Evolutionary conservation across 2,797 vertebrate species (phyloP).

Genomic region (Arrhamphus sclerolepis): DNA sequence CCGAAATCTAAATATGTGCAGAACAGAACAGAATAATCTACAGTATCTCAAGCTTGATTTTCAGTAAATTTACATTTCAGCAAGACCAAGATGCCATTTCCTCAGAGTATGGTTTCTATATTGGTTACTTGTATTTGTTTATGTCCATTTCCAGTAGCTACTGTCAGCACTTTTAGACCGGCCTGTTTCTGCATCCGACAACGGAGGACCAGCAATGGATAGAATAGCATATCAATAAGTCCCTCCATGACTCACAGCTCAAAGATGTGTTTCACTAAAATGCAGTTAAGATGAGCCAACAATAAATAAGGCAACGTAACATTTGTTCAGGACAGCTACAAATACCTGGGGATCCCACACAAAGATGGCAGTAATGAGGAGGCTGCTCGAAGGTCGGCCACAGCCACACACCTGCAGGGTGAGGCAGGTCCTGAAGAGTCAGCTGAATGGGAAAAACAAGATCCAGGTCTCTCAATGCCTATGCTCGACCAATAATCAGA

Average conservation of each 20-base stretch:
- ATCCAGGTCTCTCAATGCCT: too few species aligned
- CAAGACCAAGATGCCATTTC: conserved; percentile 4
- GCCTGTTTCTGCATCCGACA: conserved; percentile 41
- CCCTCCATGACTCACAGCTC: conserved; percentile 39
- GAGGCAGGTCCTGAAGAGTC: too few species aligned
- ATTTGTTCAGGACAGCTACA: too few species aligned
- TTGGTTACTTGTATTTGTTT: conserved; percentile 8
- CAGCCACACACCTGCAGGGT: too few species aligned
- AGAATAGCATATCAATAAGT: conserved; percentile 57
- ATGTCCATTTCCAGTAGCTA: conserved; percentile 28
- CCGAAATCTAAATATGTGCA: neutral
- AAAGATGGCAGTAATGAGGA: too few species aligned
- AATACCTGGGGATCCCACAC: too few species aligned
- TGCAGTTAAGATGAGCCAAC: conserved; percentile 38
- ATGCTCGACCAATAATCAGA: too few species aligned
- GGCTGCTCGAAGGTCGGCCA: too few species aligned
- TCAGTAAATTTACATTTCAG: conserved; percentile 15
- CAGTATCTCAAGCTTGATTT: neutral
- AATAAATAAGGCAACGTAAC: conserved; percentile 49
- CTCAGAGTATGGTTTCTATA: conserved; percentile 3
- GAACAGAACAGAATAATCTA: neutral
- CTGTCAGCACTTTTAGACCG: conserved; percentile 34
- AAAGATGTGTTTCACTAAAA: conserved; percentile 68
- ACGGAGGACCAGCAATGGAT: conserved; percentile 43
- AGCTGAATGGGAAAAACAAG: too few species aligned